Evolutionary conservation across 2,797 vertebrate genomes (phyloP).

Genomic region (Dermochelys coriacea): DNA sequence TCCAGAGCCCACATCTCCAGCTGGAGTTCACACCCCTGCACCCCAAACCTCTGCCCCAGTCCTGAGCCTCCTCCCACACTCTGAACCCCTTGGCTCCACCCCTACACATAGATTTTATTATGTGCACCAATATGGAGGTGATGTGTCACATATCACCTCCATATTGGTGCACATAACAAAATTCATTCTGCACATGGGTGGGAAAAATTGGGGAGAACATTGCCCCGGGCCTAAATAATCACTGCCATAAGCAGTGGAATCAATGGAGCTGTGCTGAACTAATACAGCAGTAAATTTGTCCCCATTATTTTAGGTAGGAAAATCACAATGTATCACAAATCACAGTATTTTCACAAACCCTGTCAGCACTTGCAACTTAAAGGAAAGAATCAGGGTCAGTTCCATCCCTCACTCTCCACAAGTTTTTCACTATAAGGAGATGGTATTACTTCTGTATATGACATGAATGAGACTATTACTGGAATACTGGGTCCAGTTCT

Average conservation of each 20-base stretch:
- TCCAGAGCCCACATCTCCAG: too few relatives aligned
- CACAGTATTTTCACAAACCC: neutral
- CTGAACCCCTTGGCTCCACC: too few relatives aligned
- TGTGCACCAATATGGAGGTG: too few relatives aligned
- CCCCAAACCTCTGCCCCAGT: too few relatives aligned
- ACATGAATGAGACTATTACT: neutral
- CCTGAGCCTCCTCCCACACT: too few relatives aligned
- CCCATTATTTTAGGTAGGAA: neutral
- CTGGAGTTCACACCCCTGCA: too few relatives aligned
- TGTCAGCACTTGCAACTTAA: neutral
- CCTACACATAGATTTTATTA: too few relatives aligned
- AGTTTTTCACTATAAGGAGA: slow-evolving; percentile 18
- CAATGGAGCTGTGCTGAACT: neutral
- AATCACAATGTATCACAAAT: neutral
- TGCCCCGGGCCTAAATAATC: neutral
- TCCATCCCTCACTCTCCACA: neutral
- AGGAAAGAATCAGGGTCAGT: neutral
- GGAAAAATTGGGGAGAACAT: too few relatives aligned
- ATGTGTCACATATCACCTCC: too few relatives aligned
- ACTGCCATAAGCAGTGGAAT: neutral
- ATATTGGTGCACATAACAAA: too few relatives aligned
- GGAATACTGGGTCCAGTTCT: neutral
- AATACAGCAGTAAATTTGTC: neutral
- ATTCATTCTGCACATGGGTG: too few relatives aligned
- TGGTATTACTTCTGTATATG: neutral